Conservation (phyloP, 2,888 invertebrate species). For the Lycia hirtaria region DNA sequence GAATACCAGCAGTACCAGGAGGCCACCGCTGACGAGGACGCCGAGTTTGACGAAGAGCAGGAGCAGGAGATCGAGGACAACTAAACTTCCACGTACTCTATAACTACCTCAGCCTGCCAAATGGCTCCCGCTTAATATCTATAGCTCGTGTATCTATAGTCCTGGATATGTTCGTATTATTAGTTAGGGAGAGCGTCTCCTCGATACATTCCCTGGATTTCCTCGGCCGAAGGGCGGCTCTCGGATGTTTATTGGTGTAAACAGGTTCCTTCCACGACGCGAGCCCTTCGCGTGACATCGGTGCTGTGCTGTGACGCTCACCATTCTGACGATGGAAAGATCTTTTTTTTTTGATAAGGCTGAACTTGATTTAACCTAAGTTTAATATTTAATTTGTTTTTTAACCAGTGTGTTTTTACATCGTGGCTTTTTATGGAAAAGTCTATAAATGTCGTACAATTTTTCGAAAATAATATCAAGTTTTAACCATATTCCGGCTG, state of each 20-base stretch:
- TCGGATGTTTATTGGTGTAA: constrained; percentile 76
- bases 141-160: constrained; percentile 63
- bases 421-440: constrained; percentile 72
- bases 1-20: constrained; percentile 98
- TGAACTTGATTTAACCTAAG: constrained; percentile 81
- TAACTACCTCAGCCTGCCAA: constrained; percentile 45
- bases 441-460: constrained; percentile 74
- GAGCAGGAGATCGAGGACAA: constrained; percentile 90
- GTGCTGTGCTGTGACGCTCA: constrained; percentile 62
- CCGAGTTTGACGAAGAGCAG: constrained; percentile 92
- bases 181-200: constrained; percentile 61
- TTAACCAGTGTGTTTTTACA: constrained; percentile 75
- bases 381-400: constrained; percentile 77
- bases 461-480: constrained; percentile 80
- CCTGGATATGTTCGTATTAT: constrained; percentile 59
- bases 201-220: constrained; percentile 79
- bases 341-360: constrained; percentile 84
- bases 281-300: constrained; percentile 68
- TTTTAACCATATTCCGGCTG: constrained; percentile 78
- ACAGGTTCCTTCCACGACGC: constrained; percentile 68
- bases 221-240: constrained; percentile 78
- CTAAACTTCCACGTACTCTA: constrained; percentile 58
- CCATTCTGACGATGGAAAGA: constrained; percentile 70
- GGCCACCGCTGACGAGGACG: constrained; percentile 93
- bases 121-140: constrained; percentile 67